Conservation (phyloP, 2,797 vertebrate species). For the Melanotaenia nigrans region DNA sequence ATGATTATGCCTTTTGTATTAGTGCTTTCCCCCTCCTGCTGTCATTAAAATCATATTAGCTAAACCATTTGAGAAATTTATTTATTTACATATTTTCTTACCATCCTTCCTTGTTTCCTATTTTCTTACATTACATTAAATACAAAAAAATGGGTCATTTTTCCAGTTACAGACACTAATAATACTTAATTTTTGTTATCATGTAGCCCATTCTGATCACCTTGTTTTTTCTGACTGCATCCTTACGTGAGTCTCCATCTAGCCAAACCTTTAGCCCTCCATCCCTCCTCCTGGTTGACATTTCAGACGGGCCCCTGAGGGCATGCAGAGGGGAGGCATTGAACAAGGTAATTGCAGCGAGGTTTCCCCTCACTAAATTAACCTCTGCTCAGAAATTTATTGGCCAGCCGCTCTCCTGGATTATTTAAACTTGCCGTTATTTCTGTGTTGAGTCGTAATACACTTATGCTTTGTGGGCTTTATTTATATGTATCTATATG, state of each 20-base stretch:
- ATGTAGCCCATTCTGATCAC: constrained; percentile 72
- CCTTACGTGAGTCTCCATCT: constrained; percentile 56
- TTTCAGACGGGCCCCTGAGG: constrained; percentile 83
- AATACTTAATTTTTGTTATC: constrained; percentile 75
- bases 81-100: constrained; percentile 35
- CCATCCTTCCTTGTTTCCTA: not conserved
- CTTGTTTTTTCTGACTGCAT: constrained; percentile 73
- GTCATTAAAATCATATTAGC: constrained; percentile 57
- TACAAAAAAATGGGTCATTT: not conserved
- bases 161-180: constrained; percentile 73
- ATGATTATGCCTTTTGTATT: constrained; percentile 39
- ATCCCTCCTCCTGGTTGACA: constrained; percentile 79
- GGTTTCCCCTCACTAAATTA: constrained; percentile 84
- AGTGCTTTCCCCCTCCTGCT: constrained; percentile 17
- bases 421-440: constrained; percentile 83
- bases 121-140: too few species aligned
- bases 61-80: constrained; percentile 9
- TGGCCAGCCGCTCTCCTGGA: constrained; percentile 79
- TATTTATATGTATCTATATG: constrained; percentile 1
- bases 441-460: constrained; percentile 53
- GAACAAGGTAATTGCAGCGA: constrained; percentile 83
- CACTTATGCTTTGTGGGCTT: constrained; percentile 40
- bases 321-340: constrained; percentile 77
- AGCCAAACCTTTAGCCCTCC: constrained; percentile 61
- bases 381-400: constrained; percentile 84